Percentiles rank a stretch among this genome's conserved stretches.
Evolutionary conservation across 1,140 invertebrate species (phyloP).

Genomic region (Brachystomella parvula): DNA sequence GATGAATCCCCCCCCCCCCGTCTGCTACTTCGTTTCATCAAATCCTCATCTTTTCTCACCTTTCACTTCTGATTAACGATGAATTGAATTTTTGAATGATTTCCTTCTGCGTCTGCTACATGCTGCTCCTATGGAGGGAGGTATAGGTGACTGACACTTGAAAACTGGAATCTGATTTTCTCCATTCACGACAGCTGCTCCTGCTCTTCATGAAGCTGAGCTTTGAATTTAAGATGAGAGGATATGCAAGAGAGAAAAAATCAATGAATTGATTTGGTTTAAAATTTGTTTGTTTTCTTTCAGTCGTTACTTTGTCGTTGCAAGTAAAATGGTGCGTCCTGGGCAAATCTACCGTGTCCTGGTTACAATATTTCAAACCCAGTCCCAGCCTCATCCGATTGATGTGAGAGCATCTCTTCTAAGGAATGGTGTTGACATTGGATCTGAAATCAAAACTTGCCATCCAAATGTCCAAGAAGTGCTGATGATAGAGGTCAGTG

Average conservation of each 20-base stretch:
- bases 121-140: too few relatives aligned
- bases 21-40: too few relatives aligned
- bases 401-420: slow-evolving; percentile 70
- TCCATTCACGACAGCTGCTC: too few relatives aligned
- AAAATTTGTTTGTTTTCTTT: slow-evolving; percentile 9
- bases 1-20: too few relatives aligned
- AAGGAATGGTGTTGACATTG: slow-evolving; percentile 75
- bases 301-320: slow-evolving; percentile 79
- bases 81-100: too few relatives aligned
- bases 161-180: too few relatives aligned
- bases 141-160: too few relatives aligned
- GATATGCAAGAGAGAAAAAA: not conserved
- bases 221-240: not conserved
- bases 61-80: too few relatives aligned
- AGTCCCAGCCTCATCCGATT: slow-evolving; percentile 46
- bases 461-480: slow-evolving; percentile 73
- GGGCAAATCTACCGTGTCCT: slow-evolving; percentile 75
- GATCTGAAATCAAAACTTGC: slow-evolving; percentile 63
- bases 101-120: too few relatives aligned
- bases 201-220: not conserved
- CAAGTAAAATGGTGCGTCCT: slow-evolving; percentile 73
- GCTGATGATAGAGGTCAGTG: slow-evolving; percentile 63
- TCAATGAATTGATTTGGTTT: not conserved
- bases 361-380: slow-evolving; percentile 66
- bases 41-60: too few relatives aligned